phyloP scores from a whole-genome alignment of 2,888 invertebrate genomes.

The Oasisia sp. region DNA sequence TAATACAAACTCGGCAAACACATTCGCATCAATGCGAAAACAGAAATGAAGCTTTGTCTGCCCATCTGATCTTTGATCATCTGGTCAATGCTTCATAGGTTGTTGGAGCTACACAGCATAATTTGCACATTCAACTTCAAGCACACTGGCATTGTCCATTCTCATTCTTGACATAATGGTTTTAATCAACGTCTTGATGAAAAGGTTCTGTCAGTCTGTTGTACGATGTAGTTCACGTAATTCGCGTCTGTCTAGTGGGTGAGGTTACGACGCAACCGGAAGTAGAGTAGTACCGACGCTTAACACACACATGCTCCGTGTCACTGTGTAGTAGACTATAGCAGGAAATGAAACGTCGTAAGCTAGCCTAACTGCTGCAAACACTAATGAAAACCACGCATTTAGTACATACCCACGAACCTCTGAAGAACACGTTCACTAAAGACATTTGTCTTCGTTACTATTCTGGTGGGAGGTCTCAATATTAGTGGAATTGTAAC shows the following conservation, averaged over 20 bases:
- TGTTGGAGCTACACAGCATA: too few relatives aligned
- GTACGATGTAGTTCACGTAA: not conserved
- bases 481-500: not conserved
- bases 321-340: not conserved
- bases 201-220: too few relatives aligned
- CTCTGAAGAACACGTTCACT: not conserved
- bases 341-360: not conserved
- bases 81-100: too few relatives aligned
- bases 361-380: not conserved
- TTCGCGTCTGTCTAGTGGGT: not conserved
- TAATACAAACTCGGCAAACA: too few relatives aligned
- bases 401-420: not conserved
- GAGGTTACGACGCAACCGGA: not conserved
- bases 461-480: not conserved
- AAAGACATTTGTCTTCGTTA: not conserved
- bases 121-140: too few relatives aligned
- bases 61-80: too few relatives aligned
- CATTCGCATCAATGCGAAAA: too few relatives aligned
- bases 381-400: not conserved
- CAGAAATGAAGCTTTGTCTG: too few relatives aligned
- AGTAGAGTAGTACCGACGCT: not conserved
- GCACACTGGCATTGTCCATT: too few relatives aligned
- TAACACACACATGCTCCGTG: not conserved
- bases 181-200: too few relatives aligned
- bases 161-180: too few relatives aligned